Conservation (phyloP, 2,888 invertebrate genomes). For the Himalopsyche tibetana region DNA sequence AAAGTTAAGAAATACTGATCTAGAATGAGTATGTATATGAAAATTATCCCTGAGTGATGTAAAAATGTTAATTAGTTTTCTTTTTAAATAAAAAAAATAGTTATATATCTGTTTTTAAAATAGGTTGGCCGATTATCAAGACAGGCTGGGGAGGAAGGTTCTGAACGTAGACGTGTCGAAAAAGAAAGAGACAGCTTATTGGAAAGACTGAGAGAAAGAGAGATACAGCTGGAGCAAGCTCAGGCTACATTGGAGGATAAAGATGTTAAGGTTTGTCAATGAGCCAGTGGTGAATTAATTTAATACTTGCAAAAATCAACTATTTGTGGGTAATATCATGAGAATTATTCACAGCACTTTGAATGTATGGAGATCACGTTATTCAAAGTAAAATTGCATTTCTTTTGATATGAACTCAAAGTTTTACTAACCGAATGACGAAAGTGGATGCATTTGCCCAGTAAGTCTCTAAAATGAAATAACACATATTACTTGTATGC, state of each 20-base stretch:
- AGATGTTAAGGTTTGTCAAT: slow-evolving; percentile 79
- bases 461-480: background rate
- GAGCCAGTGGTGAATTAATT: background rate
- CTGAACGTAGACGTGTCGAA: slow-evolving; percentile 86
- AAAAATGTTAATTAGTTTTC: too few species aligned
- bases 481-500: background rate
- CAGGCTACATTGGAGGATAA: slow-evolving; percentile 81
- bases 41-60: too few species aligned
- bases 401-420: too few species aligned
- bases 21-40: too few species aligned
- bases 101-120: too few species aligned
- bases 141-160: slow-evolving; percentile 90
- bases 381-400: too few species aligned
- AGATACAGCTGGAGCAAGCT: slow-evolving; percentile 82
- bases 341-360: background rate
- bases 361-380: too few species aligned
- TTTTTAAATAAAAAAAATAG: too few species aligned
- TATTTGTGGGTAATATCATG: background rate
- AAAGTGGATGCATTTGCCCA: background rate
- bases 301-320: background rate
- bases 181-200: slow-evolving; percentile 81
- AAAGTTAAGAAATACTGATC: too few species aligned
- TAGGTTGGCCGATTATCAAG: slow-evolving; percentile 87
- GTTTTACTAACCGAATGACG: slow-evolving; percentile 3
- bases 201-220: slow-evolving; percentile 80